Evolutionary conservation across 1,140 invertebrate species (phyloP).

Genomic region (Lasioglossum albipes): DNA sequence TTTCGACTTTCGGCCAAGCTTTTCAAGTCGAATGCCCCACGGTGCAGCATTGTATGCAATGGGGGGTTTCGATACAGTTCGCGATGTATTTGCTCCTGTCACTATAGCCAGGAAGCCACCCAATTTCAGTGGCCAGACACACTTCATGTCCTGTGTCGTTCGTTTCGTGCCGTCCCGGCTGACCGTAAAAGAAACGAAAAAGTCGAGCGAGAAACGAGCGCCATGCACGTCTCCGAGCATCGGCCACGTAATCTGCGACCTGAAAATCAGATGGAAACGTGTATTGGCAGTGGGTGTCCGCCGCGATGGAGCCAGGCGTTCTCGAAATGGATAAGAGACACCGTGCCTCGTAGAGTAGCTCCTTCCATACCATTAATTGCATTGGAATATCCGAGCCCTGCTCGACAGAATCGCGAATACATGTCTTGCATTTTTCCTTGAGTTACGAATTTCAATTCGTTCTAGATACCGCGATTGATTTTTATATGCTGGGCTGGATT

Average conservation of each 20-base stretch:
- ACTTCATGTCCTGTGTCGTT: constrained; percentile 22
- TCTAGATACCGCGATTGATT: background rate
- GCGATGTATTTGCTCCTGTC: background rate
- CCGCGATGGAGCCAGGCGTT: background rate
- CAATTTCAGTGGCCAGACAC: constrained; percentile 26
- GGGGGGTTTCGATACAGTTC: background rate
- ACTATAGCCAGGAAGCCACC: background rate
- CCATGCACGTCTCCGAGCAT: background rate
- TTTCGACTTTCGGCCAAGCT: no score
- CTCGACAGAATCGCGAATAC: background rate
- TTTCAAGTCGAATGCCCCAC: no score
- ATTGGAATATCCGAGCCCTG: background rate
- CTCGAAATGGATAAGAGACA: background rate
- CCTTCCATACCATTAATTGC: background rate
- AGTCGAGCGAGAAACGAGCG: background rate
- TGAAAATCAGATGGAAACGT: background rate
- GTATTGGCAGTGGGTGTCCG: constrained; percentile 1
- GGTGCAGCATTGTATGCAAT: no score
- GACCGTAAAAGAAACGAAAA: constrained; percentile 42
- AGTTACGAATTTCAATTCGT: background rate
- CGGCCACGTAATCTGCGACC: background rate
- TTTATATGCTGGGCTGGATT: no score
- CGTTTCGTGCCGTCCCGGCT: background rate
- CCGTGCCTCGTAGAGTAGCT: background rate
- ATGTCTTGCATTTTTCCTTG: background rate